phyloP scores from a whole-genome alignment of 2,797 vertebrate genomes.

The Pangasius krempfi region DNA sequence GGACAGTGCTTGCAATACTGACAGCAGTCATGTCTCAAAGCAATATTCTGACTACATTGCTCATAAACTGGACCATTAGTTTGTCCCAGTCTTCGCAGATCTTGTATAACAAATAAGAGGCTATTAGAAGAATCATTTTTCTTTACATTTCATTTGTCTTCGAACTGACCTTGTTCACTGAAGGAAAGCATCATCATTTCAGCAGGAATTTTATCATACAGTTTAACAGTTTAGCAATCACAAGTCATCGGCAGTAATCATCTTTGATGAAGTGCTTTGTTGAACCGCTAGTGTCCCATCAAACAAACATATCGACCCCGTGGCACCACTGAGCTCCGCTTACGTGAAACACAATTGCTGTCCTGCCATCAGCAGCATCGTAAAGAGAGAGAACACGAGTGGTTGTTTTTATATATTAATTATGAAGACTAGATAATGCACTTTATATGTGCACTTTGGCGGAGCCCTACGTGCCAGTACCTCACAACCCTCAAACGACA shows the following conservation, averaged over 20 bases:
- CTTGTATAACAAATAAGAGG: not conserved
- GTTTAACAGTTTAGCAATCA: not conserved
- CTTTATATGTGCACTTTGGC: constrained; percentile 44
- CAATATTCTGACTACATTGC: not conserved
- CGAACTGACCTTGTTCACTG: no score
- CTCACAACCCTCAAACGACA: not conserved
- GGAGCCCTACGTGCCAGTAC: not conserved
- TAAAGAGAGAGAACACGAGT: not conserved
- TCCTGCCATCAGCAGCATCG: constrained; percentile 3
- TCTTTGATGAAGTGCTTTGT: constrained; percentile 11
- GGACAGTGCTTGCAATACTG: not conserved
- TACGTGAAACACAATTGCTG: not conserved
- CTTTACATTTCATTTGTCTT: not conserved
- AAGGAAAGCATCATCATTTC: not conserved
- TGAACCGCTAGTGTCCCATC: not conserved
- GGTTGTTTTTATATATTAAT: constrained; percentile 55
- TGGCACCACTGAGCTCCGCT: not conserved
- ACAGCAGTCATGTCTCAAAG: not conserved
- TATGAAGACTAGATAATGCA: constrained; percentile 50
- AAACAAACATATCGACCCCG: not conserved
- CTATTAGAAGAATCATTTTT: not conserved
- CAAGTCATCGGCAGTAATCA: not conserved
- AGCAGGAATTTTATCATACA: not conserved
- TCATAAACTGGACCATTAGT: not conserved
- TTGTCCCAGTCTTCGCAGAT: not conserved